A percentile compares a stretch with the other conserved stretches of the same genome.
phyloP scores from a whole-genome alignment of 2,113 vertebrate species.

The Syngnathus scovelli region DNA sequence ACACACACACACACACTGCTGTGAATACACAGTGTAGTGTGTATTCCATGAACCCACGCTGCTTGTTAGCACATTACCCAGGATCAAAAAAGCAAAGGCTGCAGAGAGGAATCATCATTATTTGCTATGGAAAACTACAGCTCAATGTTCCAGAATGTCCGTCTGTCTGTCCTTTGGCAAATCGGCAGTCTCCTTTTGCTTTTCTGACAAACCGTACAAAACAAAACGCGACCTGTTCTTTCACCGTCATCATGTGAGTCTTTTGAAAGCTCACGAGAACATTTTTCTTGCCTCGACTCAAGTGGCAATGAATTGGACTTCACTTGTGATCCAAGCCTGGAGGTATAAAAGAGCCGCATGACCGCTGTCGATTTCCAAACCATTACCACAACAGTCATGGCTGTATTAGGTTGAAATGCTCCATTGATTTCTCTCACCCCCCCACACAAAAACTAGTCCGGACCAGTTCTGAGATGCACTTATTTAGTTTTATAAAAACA shows the following conservation, averaged over 20 bases:
- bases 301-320: slow-evolving; percentile 58
- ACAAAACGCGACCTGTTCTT: slow-evolving; percentile 30
- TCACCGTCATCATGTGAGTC: slow-evolving; percentile 54
- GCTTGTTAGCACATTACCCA: slow-evolving; percentile 69
- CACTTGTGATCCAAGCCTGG: slow-evolving; percentile 53
- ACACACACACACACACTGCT: slow-evolving; percentile 38
- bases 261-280: slow-evolving; percentile 51
- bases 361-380: slow-evolving; percentile 64
- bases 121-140: slow-evolving; percentile 56
- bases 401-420: slow-evolving; percentile 59
- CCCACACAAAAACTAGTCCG: slow-evolving; percentile 34
- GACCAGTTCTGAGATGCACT: slow-evolving; percentile 41
- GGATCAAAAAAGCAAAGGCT: slow-evolving; percentile 60
- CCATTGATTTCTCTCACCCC: slow-evolving; percentile 54
- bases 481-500: slow-evolving; percentile 25
- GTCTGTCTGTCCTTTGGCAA: slow-evolving; percentile 56
- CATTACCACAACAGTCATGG: slow-evolving; percentile 65
- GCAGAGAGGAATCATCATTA: slow-evolving; percentile 45
- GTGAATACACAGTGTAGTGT: slow-evolving; percentile 51
- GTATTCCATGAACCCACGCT: slow-evolving; percentile 48
- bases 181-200: slow-evolving; percentile 34
- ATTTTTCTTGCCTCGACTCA: slow-evolving; percentile 47
- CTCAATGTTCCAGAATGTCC: slow-evolving; percentile 43
- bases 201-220: slow-evolving; percentile 27
- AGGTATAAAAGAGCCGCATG: slow-evolving; percentile 62